These are phyloP conservation scores for Argyresthia albistria DNA, from an alignment of 2,888 invertebrate species.

Conservation along the genomic window DNA sequence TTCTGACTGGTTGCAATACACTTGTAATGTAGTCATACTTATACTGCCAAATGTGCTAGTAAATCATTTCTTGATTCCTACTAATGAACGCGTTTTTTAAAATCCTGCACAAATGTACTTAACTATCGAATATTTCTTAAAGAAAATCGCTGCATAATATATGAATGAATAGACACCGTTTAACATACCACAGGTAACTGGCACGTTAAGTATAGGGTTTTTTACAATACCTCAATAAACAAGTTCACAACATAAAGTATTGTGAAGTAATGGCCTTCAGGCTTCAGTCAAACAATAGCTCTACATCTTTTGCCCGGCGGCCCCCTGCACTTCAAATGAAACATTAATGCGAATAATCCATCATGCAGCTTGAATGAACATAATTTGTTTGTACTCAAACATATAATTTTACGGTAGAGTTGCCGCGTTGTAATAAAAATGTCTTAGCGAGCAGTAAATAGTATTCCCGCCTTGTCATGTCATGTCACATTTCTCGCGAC, in stretches of 20 bases:
- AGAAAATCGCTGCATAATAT: too few species aligned
- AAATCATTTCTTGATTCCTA: too few species aligned
- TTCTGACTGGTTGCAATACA: too few species aligned
- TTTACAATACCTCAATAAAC: conserved; percentile 1
- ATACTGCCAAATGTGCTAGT: too few species aligned
- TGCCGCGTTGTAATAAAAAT: conserved; percentile 15
- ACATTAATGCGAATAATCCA: conserved; percentile 27
- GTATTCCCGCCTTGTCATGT: not conserved
- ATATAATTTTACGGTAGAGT: conserved; percentile 34
- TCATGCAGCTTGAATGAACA: conserved; percentile 28
- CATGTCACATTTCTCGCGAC: not conserved
- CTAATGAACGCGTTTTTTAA: too few species aligned
- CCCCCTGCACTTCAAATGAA: not conserved
- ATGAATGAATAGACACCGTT: too few species aligned
- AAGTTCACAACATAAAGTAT: conserved; percentile 19
- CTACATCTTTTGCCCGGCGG: conserved; percentile 4
- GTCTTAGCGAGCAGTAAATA: conserved; percentile 8
- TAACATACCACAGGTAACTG: too few species aligned
- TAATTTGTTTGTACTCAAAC: conserved; percentile 39
- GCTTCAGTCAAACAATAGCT: conserved; percentile 20
- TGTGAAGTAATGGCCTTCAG: conserved; percentile 32
- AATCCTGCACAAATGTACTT: too few species aligned
- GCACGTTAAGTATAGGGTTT: too few species aligned
- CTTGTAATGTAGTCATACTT: too few species aligned
- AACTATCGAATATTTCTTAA: too few species aligned